These are phyloP conservation scores for Sebastes minor DNA, from an alignment of 2,797 vertebrate genomes.

Conservation along the genomic window DNA sequence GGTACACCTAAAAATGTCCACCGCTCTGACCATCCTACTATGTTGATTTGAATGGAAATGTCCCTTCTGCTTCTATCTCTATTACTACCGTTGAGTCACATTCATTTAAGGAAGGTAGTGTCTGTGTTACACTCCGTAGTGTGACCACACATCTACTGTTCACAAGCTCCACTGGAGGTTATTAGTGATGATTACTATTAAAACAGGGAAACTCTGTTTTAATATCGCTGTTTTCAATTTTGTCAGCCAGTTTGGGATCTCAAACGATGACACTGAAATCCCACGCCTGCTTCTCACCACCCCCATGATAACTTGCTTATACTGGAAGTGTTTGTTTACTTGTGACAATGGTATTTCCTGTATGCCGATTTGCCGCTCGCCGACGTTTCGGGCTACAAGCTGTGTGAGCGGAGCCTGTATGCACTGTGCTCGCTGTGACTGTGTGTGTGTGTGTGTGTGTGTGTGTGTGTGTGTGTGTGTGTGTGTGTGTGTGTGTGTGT, in stretches of 20 bases:
- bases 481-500: background rate
- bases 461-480: background rate
- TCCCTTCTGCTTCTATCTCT: too few relatives aligned
- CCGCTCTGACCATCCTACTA: too few relatives aligned
- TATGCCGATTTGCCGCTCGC: slow-evolving; percentile 34
- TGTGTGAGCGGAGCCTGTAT: slow-evolving; percentile 1
- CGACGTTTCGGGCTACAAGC: slow-evolving; percentile 4
- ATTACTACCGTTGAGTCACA: background rate
- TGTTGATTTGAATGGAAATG: too few relatives aligned
- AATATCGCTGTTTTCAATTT: background rate
- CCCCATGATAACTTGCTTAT: slow-evolving; percentile 21
- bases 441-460: background rate
- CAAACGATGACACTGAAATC: background rate
- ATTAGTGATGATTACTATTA: background rate
- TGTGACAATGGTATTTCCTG: slow-evolving; percentile 71
- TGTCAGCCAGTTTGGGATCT: background rate
- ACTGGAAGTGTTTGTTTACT: slow-evolving; percentile 62
- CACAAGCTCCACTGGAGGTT: background rate
- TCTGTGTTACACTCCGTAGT: background rate
- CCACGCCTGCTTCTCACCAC: slow-evolving; percentile 1
- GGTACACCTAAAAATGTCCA: too few relatives aligned
- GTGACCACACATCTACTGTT: background rate
- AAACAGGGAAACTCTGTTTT: background rate
- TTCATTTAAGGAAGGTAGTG: background rate
- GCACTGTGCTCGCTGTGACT: background rate